Conservation (phyloP, 2,797 vertebrate species). For the Echeneis naucrates region DNA sequence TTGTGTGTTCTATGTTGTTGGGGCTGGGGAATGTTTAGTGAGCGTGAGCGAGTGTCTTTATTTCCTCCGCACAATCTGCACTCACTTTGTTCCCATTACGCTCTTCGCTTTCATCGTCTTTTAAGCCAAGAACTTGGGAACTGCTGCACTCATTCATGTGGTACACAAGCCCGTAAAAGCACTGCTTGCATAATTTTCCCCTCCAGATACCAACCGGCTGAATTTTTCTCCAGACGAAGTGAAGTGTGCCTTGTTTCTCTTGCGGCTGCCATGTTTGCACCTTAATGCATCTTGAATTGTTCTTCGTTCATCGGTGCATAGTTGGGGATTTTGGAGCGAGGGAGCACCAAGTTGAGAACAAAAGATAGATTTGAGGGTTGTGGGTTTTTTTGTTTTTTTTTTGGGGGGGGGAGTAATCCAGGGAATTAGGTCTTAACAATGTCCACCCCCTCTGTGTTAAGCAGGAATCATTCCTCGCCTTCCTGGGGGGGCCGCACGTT, state of each 20-base stretch:
- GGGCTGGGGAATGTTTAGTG: slow-evolving; percentile 31
- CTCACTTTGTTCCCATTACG: slow-evolving; percentile 59
- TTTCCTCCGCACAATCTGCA: slow-evolving; percentile 46
- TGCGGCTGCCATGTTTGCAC: slow-evolving; percentile 37
- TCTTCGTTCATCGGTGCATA: slow-evolving; percentile 14
- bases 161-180: slow-evolving; percentile 56
- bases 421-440: slow-evolving; percentile 6
- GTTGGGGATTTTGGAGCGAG: slow-evolving; percentile 7
- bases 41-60: slow-evolving; percentile 51
- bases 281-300: slow-evolving; percentile 19
- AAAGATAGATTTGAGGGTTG: neutral
- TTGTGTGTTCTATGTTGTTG: slow-evolving; percentile 24
- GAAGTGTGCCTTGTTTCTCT: slow-evolving; percentile 64
- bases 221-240: slow-evolving; percentile 42
- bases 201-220: slow-evolving; percentile 45
- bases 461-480: neutral
- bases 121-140: slow-evolving; percentile 46
- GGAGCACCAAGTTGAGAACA: neutral
- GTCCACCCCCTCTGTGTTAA: neutral
- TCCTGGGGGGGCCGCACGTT: slow-evolving; percentile 32
- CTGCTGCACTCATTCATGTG: slow-evolving; percentile 68
- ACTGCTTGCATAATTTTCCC: slow-evolving; percentile 51
- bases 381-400: no score
- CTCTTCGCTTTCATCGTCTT: slow-evolving; percentile 39
- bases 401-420: neutral